Conservation (phyloP, 2,888 invertebrate genomes). For the Deilephila elpenor region DNA sequence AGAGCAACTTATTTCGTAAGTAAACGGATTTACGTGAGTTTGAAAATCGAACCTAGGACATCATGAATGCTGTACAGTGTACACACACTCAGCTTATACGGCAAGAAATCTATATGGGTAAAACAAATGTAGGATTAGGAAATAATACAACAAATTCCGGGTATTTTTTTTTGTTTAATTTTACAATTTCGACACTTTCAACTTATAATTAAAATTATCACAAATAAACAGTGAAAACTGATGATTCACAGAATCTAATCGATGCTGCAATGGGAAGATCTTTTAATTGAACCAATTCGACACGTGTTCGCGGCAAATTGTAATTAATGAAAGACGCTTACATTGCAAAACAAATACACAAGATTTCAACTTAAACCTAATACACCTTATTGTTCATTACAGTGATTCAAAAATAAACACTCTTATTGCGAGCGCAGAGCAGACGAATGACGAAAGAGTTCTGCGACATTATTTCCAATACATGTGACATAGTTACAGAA, state of each 20-base stretch:
- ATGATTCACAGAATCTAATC: conserved; percentile 82
- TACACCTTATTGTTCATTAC: conserved; percentile 28
- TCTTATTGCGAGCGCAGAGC: neutral
- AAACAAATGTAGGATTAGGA: neutral
- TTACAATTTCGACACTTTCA: conserved; percentile 64
- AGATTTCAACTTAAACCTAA: conserved; percentile 43
- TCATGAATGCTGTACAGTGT: too few species aligned
- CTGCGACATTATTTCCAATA: conserved; percentile 39
- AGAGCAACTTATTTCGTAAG: too few species aligned
- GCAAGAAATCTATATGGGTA: neutral
- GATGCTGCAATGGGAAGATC: conserved; percentile 65
- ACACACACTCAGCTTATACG: too few species aligned
- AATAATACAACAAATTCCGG: conserved; percentile 41
- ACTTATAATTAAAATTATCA: conserved; percentile 76
- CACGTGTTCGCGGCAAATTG: conserved; percentile 31
- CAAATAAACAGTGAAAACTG: conserved; percentile 80
- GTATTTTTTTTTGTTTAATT: conserved; percentile 59
- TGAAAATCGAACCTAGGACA: too few species aligned
- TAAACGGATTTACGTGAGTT: too few species aligned
- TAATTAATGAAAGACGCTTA: conserved; percentile 28
- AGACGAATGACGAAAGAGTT: conserved; percentile 41
- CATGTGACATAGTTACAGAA: conserved; percentile 36
- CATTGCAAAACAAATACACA: conserved; percentile 44
- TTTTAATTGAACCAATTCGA: conserved; percentile 44
- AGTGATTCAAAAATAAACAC: conserved; percentile 32